phyloP scores from a whole-genome alignment of 2,888 invertebrate species.

The Coelopa pilipes region DNA sequence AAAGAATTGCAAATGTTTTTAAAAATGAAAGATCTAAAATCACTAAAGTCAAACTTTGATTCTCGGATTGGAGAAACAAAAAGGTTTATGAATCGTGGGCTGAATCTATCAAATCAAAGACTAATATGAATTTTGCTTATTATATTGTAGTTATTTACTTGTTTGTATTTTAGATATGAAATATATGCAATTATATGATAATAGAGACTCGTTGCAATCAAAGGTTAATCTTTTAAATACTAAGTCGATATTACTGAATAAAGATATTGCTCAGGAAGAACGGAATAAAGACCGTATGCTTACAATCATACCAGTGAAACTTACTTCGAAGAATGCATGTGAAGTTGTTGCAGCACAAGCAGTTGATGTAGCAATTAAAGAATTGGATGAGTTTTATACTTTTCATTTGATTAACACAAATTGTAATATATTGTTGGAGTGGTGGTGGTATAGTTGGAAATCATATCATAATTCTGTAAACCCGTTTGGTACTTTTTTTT shows the following conservation, averaged over 20 bases:
- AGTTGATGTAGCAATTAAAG: constrained; percentile 55
- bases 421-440: constrained; percentile 40
- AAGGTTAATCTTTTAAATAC: constrained; percentile 55
- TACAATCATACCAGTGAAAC: constrained; percentile 58
- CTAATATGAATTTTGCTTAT: constrained; percentile 45
- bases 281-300: constrained; percentile 51
- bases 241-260: constrained; percentile 52
- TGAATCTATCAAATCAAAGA: constrained; percentile 57
- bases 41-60: constrained; percentile 48
- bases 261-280: constrained; percentile 52
- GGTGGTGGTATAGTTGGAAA: too few relatives aligned
- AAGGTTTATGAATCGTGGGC: constrained; percentile 54
- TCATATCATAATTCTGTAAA: too few relatives aligned
- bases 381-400: constrained; percentile 58
- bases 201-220: constrained; percentile 49
- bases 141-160: neutral
- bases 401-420: constrained; percentile 50
- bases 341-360: constrained; percentile 50
- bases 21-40: constrained; percentile 55
- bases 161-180: constrained; percentile 56
- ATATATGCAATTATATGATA: constrained; percentile 53
- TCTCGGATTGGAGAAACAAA: constrained; percentile 47
- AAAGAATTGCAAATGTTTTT: constrained; percentile 58
- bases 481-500: too few relatives aligned
- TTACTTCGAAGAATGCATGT: too few relatives aligned